A percentile compares a stretch with the other conserved stretches of the same genome.
phyloP scores from a whole-genome alignment of 2,888 invertebrate species.

The Noctua janthe region DNA sequence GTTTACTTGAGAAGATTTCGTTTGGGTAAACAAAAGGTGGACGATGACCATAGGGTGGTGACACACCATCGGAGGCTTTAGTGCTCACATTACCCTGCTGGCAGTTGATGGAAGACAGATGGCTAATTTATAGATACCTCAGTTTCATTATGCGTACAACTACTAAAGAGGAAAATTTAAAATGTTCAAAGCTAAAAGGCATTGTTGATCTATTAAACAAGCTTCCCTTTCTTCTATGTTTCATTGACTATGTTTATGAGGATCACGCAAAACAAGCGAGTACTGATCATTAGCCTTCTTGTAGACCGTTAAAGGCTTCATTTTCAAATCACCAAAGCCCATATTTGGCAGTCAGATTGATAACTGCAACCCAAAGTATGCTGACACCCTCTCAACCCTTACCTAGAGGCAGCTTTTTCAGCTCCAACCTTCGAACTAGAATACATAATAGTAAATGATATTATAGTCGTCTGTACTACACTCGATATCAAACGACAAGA shows the following conservation, averaged over 20 bases:
- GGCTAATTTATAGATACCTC: slow-evolving; percentile 14
- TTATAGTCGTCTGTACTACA: background rate
- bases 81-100: slow-evolving; percentile 15
- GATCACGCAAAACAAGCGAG: background rate
- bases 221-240: too few species aligned
- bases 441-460: background rate
- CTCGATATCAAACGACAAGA: slow-evolving; percentile 17
- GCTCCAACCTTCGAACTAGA: background rate
- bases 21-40: slow-evolving; percentile 70
- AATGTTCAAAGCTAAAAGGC: background rate
- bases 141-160: background rate
- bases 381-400: background rate
- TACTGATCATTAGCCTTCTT: background rate
- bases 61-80: slow-evolving; percentile 41
- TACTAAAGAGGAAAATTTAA: background rate
- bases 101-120: slow-evolving; percentile 21
- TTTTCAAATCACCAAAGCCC: background rate
- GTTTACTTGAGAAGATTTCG: slow-evolving; percentile 75
- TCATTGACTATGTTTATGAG: background rate
- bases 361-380: background rate
- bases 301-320: too few species aligned
- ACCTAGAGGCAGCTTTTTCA: background rate
- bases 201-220: background rate
- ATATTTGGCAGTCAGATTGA: background rate
- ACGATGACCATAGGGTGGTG: slow-evolving; percentile 66